Conservation (phyloP, 1,140 invertebrate species). For the Eupristina koningsbergeri region DNA sequence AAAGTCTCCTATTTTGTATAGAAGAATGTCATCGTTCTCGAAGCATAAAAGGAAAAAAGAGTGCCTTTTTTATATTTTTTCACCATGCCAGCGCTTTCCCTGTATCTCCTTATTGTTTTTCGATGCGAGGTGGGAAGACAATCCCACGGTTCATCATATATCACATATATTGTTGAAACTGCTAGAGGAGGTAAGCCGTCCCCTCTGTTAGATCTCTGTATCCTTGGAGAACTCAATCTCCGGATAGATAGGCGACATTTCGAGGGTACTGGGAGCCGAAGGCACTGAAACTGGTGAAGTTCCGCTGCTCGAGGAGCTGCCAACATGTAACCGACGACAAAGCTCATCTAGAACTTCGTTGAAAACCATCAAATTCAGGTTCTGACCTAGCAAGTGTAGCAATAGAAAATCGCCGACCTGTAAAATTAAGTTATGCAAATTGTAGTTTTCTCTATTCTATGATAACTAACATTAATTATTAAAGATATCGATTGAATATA, state of each 20-base stretch:
- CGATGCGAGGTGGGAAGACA: slow-evolving; percentile 13
- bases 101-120: slow-evolving; percentile 30
- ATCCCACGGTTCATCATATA: slow-evolving; percentile 30
- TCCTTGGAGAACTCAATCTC: slow-evolving; percentile 82
- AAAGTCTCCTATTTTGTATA: neutral
- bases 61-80: slow-evolving; percentile 6
- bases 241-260: slow-evolving; percentile 88
- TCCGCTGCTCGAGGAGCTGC: slow-evolving; percentile 81
- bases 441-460: neutral
- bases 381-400: slow-evolving; percentile 86
- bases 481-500: too few species aligned
- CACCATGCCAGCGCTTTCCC: slow-evolving; percentile 27
- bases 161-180: slow-evolving; percentile 41
- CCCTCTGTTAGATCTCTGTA: slow-evolving; percentile 49
- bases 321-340: slow-evolving; percentile 78
- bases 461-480: too few species aligned
- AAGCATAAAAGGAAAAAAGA: slow-evolving; percentile 4
- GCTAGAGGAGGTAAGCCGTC: neutral
- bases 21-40: neutral
- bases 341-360: slow-evolving; percentile 82
- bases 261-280: slow-evolving; percentile 86
- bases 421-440: slow-evolving; percentile 51
- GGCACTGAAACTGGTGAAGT: slow-evolving; percentile 85
- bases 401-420: slow-evolving; percentile 90
- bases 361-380: slow-evolving; percentile 86